Evolutionary conservation across 2,113 vertebrate species (phyloP).

Genomic region (Octodon degus): DNA sequence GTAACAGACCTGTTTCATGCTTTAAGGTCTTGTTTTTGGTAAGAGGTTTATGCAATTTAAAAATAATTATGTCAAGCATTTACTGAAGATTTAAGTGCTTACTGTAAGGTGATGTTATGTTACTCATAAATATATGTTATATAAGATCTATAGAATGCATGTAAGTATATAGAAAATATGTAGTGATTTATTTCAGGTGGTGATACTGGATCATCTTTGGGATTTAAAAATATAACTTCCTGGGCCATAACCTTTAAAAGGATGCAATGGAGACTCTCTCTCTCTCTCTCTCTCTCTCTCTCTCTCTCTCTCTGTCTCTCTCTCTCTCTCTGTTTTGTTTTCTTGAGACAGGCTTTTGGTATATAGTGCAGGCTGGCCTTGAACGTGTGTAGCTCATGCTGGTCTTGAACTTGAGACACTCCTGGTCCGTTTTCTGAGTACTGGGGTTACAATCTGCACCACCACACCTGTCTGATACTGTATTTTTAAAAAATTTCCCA

Average conservation of each 20-base stretch:
- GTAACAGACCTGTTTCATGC: background rate
- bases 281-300: no score
- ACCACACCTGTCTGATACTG: background rate
- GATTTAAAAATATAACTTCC: constrained; percentile 38
- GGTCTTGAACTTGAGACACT: background rate
- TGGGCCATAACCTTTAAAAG: background rate
- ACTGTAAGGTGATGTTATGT: background rate
- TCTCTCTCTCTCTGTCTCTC: no score
- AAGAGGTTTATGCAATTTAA: constrained; percentile 41
- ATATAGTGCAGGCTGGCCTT: background rate
- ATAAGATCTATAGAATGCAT: background rate
- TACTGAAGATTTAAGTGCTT: constrained; percentile 26
- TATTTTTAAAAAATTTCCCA: constrained; percentile 45
- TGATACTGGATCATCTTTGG: constrained; percentile 14
- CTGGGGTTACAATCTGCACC: background rate
- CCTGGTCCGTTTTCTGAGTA: background rate
- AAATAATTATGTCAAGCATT: constrained; percentile 37
- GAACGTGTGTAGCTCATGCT: background rate
- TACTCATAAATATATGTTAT: constrained; percentile 8
- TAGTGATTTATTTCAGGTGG: background rate
- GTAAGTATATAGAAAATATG: background rate
- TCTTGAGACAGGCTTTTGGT: background rate
- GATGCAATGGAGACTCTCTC: background rate
- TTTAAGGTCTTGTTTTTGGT: constrained; percentile 40
- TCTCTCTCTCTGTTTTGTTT: background rate